Evolutionary conservation across 2,888 invertebrate species (phyloP), one percentile per base, ranked within the genome.

Genomic region (Halictus quadricinctus): DNA sequence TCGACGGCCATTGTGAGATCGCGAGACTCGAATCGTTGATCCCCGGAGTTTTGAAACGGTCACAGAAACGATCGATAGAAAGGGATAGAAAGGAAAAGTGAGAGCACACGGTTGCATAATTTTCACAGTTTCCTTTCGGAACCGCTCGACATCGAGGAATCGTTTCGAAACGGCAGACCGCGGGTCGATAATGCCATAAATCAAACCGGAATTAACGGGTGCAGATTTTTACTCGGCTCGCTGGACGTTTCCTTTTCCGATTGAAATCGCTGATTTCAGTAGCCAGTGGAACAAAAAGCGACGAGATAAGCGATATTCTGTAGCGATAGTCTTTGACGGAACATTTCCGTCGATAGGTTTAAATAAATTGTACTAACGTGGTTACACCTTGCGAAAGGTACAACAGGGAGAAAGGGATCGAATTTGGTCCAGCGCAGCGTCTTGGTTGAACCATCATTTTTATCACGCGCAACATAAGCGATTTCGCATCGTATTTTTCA

Each of bases 181-280:
- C 60, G n/a, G 25, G 43, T 58, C 48, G 29, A 25, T 72, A 76
- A 43, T 54, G 36, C 10, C 25, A 25, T 66, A 76, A 83, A 73
- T 83, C 83, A 69, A 54, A 73, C 25, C n/a, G 36, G 78, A 69
- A 73, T 73, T 73, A 81, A 77, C 72, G 25, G n/a, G 13, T 4
- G 21, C 43, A 29, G 73, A 70, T 50, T 76, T 81, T 69, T 81
- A 18, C 13, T 13, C 46, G 66, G 15, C 15, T 50, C 50, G 54
- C 15, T 18, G 73, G 4, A 46, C 48, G 60, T 75, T 46, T 75
- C 69, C 75, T 54, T 73, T 58, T 13, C 18, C 58, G 46, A n/a
- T 66, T 12, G 75, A 48, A 83, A 76, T 66, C 50, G 64, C 46
- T 13, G 48, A 76, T 76, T 58, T 0, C 66, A 15, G 36, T 15